A percentile compares a stretch with the other conserved stretches of the same genome.
phyloP scores from a whole-genome alignment of 1,140 invertebrate species.

The Trachymyrmex cornetzi region DNA sequence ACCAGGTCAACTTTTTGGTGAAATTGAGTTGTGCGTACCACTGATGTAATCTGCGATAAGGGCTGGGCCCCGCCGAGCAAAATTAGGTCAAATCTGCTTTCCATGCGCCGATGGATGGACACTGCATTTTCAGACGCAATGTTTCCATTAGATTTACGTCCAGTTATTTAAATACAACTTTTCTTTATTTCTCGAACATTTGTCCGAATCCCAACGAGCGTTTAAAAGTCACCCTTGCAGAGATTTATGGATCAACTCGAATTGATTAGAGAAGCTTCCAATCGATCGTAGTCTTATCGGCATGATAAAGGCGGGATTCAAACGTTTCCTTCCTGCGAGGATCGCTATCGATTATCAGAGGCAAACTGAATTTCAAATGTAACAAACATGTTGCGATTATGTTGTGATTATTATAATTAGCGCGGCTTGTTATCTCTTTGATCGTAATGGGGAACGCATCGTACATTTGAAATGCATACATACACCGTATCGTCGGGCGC shows the following conservation, averaged over 20 bases:
- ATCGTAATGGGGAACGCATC: slow-evolving; percentile 15
- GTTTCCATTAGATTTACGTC: slow-evolving; percentile 23
- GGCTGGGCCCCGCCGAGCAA: background rate
- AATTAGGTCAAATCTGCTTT: slow-evolving; percentile 52
- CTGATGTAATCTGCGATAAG: slow-evolving; percentile 53
- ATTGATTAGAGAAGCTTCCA: background rate
- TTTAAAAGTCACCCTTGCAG: background rate
- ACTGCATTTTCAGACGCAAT: slow-evolving; percentile 12
- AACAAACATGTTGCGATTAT: slow-evolving; percentile 45
- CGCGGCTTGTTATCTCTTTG: slow-evolving; percentile 46
- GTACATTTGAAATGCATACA: slow-evolving; percentile 6
- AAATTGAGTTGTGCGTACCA: slow-evolving; percentile 37
- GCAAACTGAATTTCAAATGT: slow-evolving; percentile 30
- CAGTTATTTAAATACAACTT: slow-evolving; percentile 33
- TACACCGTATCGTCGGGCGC: background rate
- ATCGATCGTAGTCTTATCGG: background rate
- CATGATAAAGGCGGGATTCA: slow-evolving; percentile 26
- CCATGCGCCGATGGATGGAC: slow-evolving; percentile 4
- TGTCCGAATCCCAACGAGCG: background rate
- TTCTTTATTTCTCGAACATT: background rate
- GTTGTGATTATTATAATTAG: slow-evolving; percentile 60
- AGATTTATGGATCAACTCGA: slow-evolving; percentile 33
- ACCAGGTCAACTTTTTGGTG: slow-evolving; percentile 51
- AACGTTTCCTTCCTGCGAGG: background rate
- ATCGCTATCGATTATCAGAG: slow-evolving; percentile 9